phyloP scores from a whole-genome alignment of 2,888 invertebrate species.

The Octodonta nipae region DNA sequence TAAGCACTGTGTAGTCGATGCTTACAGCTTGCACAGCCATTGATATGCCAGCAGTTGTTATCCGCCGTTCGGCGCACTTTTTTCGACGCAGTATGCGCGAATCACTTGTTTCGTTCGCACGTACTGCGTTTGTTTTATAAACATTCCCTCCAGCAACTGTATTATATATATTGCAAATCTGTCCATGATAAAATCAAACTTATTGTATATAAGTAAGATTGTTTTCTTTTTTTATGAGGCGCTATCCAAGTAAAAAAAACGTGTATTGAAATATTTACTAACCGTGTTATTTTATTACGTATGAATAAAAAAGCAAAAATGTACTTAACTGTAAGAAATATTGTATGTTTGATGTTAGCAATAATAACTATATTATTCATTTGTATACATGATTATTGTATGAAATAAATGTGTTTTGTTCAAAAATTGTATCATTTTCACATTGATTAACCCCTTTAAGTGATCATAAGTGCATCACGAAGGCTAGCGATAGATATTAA shows the following conservation, averaged over 20 bases:
- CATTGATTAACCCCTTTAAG: no score
- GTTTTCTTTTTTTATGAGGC: conserved; percentile 32
- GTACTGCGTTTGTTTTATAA: no score
- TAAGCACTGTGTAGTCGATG: conserved; percentile 29
- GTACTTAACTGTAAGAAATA: conserved; percentile 37
- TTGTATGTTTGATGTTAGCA: conserved; percentile 39
- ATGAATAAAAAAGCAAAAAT: conserved; percentile 25
- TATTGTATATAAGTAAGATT: conserved; percentile 36
- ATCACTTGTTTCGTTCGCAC: no score
- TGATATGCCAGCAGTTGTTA: conserved; percentile 25
- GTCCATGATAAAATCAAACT: conserved; percentile 36
- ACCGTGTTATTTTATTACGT: conserved; percentile 33
- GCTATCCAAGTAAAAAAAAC: conserved; percentile 27
- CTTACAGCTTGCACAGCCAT: conserved; percentile 33
- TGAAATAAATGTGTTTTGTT: conserved; percentile 37
- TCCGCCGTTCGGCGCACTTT: conserved; percentile 26
- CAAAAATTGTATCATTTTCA: no score
- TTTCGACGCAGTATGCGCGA: no score
- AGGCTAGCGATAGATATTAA: no score
- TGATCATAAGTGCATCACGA: no score
- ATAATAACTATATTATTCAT: conserved; percentile 32
- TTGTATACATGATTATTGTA: conserved; percentile 35
- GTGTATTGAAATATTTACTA: conserved; percentile 31
- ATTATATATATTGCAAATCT: conserved; percentile 36
- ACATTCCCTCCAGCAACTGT: conserved; percentile 38